phyloP scores from a whole-genome alignment of 2,797 vertebrate genomes.

The Gambelia wislizenii region DNA sequence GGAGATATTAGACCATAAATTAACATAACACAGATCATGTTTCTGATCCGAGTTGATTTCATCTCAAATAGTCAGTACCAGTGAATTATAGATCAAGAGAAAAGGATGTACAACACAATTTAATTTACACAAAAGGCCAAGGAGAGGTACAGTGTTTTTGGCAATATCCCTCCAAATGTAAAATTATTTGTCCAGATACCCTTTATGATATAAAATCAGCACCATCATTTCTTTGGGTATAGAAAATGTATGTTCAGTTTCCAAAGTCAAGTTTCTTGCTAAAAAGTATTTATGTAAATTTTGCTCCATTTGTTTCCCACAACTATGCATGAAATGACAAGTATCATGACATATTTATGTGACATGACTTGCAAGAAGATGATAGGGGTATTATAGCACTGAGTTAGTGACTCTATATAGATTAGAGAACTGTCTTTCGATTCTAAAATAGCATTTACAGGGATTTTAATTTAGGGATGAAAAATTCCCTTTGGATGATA shows the following conservation, averaged over 20 bases:
- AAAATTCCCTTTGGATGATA: slow-evolving; percentile 47
- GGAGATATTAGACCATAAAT: neutral
- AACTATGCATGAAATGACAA: slow-evolving; percentile 66
- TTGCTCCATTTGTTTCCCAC: slow-evolving; percentile 58
- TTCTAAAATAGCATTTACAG: slow-evolving; percentile 52
- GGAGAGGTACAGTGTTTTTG: neutral
- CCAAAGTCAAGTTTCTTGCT: slow-evolving; percentile 33
- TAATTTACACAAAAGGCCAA: slow-evolving; percentile 10
- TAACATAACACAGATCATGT: neutral
- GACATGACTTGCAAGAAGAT: slow-evolving; percentile 63
- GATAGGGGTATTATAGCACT: slow-evolving; percentile 49
- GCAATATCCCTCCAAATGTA: neutral
- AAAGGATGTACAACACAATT: neutral
- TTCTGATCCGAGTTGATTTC: slow-evolving; percentile 19
- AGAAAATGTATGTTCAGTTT: slow-evolving; percentile 25
- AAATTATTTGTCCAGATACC: neutral
- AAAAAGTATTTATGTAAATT: slow-evolving; percentile 68
- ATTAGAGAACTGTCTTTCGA: slow-evolving; percentile 46
- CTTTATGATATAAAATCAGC: slow-evolving; percentile 18
- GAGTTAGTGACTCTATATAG: slow-evolving; percentile 31
- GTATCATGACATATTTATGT: slow-evolving; percentile 63
- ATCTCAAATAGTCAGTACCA: neutral
- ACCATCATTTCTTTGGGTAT: slow-evolving; percentile 34
- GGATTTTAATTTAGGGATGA: slow-evolving; percentile 32
- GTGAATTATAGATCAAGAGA: neutral